phyloP scores from a whole-genome alignment of 1,140 invertebrate species.

The Sminthurides bifidus region DNA sequence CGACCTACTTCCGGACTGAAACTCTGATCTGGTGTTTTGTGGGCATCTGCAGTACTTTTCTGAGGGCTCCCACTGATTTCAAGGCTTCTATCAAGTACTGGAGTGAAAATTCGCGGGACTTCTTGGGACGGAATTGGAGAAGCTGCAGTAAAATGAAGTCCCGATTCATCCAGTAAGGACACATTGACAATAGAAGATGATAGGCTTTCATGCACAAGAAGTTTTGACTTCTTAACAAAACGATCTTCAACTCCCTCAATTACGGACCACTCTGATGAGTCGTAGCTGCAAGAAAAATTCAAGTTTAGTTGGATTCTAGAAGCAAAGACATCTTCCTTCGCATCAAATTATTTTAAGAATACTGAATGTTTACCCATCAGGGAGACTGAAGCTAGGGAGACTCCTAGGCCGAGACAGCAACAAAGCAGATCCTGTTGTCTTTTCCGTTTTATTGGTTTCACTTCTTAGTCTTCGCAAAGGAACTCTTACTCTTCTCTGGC shows the following conservation, averaged over 20 bases:
- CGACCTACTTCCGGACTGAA: too few species aligned
- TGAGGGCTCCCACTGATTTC: background rate
- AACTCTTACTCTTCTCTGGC: background rate
- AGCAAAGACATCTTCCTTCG: too few species aligned
- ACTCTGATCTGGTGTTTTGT: too few species aligned
- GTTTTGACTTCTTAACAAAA: background rate
- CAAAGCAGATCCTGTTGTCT: background rate
- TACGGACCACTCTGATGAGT: constrained; percentile 8
- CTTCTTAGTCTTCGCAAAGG: constrained; percentile 1
- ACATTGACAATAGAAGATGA: constrained; percentile 10
- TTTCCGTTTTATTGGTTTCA: background rate
- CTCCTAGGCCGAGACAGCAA: background rate
- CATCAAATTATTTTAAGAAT: background rate
- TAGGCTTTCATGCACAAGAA: background rate
- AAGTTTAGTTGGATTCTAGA: too few species aligned
- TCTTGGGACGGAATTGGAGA: background rate
- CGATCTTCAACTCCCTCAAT: constrained; percentile 2
- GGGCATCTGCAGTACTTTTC: background rate
- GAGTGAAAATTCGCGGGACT: too few species aligned
- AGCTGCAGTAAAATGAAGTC: background rate
- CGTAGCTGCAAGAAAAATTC: background rate
- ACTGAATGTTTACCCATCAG: background rate
- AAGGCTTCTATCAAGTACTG: background rate
- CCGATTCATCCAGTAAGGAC: constrained; percentile 12
- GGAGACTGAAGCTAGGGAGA: constrained; percentile 1